Percentiles rank a stretch among this genome's conserved stretches.
Evolutionary conservation across 2,113 vertebrate genomes (phyloP).

Genomic region (Upupa epops): DNA sequence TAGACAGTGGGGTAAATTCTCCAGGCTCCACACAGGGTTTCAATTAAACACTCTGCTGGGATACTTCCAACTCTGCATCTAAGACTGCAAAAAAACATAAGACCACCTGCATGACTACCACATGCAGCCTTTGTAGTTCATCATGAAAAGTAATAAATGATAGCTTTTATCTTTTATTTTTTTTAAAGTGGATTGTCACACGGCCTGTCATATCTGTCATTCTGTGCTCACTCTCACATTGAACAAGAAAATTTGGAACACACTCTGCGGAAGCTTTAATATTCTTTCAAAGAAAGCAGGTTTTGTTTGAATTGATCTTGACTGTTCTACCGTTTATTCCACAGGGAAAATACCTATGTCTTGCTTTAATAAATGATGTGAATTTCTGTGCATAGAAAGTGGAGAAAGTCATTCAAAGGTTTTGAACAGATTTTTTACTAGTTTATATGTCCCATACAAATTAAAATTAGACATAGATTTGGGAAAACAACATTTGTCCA

Average conservation of each 20-base stretch:
- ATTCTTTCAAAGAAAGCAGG: conserved; percentile 9
- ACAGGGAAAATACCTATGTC: background rate
- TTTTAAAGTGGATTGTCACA: conserved; percentile 14
- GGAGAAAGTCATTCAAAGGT: conserved; percentile 14
- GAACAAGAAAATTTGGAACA: conserved; percentile 31
- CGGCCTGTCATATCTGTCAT: conserved; percentile 4
- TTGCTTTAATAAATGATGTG: conserved; percentile 26
- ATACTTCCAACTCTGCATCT: background rate
- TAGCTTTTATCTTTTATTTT: conserved; percentile 40
- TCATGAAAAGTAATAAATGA: background rate
- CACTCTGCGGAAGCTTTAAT: background rate
- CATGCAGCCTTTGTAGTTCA: conserved; percentile 18
- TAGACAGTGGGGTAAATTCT: background rate
- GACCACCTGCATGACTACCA: background rate
- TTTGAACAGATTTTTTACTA: conserved; percentile 22
- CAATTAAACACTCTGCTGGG: background rate
- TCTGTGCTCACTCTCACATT: background rate
- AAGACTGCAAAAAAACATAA: background rate
- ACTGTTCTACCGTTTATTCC: conserved; percentile 3
- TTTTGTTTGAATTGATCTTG: conserved; percentile 28
- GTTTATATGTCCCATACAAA: background rate
- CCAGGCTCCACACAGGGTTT: background rate
- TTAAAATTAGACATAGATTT: background rate
- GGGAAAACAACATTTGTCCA: conserved; percentile 23
- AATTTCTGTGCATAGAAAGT: conserved; percentile 26